Conservation (phyloP, 2,113 vertebrate species). For the Nerophis ophidion region DNA sequence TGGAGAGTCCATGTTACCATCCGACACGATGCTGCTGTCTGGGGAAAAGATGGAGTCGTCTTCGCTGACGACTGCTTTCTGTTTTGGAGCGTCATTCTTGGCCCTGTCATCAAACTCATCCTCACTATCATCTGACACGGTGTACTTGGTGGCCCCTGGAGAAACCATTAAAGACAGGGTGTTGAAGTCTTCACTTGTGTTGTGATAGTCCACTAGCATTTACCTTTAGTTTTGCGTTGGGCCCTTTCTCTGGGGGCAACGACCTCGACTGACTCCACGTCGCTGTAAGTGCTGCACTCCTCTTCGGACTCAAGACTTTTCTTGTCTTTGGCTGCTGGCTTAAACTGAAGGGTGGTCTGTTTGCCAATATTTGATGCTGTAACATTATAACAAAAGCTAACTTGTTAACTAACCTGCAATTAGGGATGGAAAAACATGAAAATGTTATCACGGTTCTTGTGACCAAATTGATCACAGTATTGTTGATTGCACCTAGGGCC, state of each 20-base stretch:
- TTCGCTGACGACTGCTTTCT: constrained; percentile 19
- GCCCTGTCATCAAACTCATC: constrained; percentile 51
- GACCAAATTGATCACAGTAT: too few relatives aligned
- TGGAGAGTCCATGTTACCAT: constrained; percentile 51
- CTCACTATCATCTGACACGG: constrained; percentile 66
- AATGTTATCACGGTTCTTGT: too few relatives aligned
- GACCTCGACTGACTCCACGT: constrained; percentile 53
- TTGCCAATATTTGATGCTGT: constrained; percentile 67
- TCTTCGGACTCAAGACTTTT: constrained; percentile 74
- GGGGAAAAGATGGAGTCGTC: constrained; percentile 33
- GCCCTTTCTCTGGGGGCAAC: constrained; percentile 57
- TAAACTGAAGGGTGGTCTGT: constrained; percentile 85
- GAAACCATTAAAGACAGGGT: background rate
- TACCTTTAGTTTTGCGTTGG: constrained; percentile 67
- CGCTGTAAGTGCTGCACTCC: constrained; percentile 41
- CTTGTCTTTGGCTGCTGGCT: constrained; percentile 75
- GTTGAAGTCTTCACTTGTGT: background rate
- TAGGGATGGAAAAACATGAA: too few relatives aligned
- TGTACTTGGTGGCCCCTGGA: constrained; percentile 56
- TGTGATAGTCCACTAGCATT: background rate
- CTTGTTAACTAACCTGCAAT: too few relatives aligned
- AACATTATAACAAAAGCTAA: background rate
- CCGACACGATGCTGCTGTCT: background rate
- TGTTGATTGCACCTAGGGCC: too few relatives aligned
- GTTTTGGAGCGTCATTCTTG: constrained; percentile 39